phyloP scores from a whole-genome alignment of 1,140 invertebrate species.

The Hylyphantes graminicola region DNA sequence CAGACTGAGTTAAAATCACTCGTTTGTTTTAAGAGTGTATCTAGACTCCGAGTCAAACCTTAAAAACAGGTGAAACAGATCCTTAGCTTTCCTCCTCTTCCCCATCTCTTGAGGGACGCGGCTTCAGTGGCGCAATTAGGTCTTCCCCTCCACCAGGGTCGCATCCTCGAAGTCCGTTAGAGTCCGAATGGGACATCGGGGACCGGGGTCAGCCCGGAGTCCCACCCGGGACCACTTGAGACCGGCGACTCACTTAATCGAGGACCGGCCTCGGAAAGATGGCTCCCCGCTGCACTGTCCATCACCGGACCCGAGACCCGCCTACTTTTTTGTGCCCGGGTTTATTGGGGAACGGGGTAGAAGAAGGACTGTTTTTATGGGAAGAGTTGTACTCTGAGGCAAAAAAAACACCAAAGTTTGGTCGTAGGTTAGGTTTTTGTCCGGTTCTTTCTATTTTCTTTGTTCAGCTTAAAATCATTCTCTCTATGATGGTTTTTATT shows the following conservation, averaged over 20 bases:
- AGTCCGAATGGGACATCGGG: conserved; percentile 26
- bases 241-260: conserved; percentile 56
- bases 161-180: conserved; percentile 48
- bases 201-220: conserved; percentile 7
- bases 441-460: too few species aligned
- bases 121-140: conserved; percentile 53
- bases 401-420: too few species aligned
- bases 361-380: background rate
- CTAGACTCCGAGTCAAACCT: too few species aligned
- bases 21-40: too few species aligned
- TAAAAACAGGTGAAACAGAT: background rate
- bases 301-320: conserved; percentile 32
- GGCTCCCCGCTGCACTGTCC: conserved; percentile 52
- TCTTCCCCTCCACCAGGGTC: conserved; percentile 37
- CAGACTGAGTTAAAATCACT: too few species aligned
- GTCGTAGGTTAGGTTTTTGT: too few species aligned
- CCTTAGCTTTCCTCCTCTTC: background rate
- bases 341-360: conserved; percentile 20
- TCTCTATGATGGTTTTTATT: too few species aligned
- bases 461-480: too few species aligned
- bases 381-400: too few species aligned
- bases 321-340: conserved; percentile 38
- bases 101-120: background rate
- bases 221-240: conserved; percentile 52
- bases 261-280: conserved; percentile 46